Evolutionary conservation across 2,113 vertebrate species (phyloP), one percentile per base, ranked within the genome.

Genomic region (Genyomyrus donnyi): DNA sequence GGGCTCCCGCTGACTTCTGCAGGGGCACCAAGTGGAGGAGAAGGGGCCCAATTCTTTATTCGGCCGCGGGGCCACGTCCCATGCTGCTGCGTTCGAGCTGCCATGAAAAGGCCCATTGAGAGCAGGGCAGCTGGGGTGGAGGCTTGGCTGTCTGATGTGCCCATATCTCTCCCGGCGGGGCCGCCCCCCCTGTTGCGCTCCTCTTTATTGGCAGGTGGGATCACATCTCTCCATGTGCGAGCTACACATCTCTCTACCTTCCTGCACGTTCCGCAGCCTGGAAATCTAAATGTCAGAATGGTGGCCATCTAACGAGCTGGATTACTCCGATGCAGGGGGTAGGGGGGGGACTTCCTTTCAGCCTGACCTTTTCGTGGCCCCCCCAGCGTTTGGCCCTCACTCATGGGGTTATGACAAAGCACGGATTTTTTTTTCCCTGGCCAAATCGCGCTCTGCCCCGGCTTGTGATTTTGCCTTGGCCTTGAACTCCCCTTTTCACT

Each of bases 101-200:
- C 92, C 92, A 95, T 80, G 94, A 94, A 95, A 93, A 93, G 90
- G 92, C 93, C 93, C 92, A 95, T 94, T 95, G 92, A 93, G 92
- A 90, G 87, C n/a, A 90, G 94, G 93, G 92, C 94, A 94, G 94
- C 93, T 94, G 94, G 93, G 93, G 93, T 50, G 45, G 46, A 45
- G 53, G 35, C 87, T 84, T 88, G 91, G 80, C 90, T 90, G 89
- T 93, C 91, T 93, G 90, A 94, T 93, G 91, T 92, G 91, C 92
- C 90, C 89, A 89, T 91, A 83, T 62, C 56, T 62, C 24, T 62
- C 56, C 56, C 24, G 7, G 56, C 21, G 24, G 21, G 24, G 2
- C 35, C 4, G 0, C 74, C 84, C 90, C 93, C 93, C 35, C 92
- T 93, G 83, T 90, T 92, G 89, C 83, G 89, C 91, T 90, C 77